These are phyloP conservation scores for Hylomyscus alleni DNA, from an alignment of 2,797 vertebrate genomes.

Conservation along the genomic window DNA sequence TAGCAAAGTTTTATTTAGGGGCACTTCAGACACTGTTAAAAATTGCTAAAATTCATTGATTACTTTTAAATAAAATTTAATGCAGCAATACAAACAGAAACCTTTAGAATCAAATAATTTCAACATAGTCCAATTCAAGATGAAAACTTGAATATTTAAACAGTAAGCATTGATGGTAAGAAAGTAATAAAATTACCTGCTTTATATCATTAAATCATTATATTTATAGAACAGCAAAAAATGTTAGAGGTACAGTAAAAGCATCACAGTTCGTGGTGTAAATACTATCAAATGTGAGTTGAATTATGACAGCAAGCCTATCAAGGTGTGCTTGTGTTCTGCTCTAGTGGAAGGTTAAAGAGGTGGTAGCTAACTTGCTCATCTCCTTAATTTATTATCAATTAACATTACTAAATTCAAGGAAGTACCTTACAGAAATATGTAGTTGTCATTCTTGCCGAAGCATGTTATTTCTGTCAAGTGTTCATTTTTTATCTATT, in stretches of 20 bases:
- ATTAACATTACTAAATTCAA: neutral
- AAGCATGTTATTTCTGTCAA: neutral
- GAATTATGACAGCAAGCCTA: neutral
- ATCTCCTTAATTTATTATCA: neutral
- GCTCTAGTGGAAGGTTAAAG: neutral
- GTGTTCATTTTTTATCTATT: neutral
- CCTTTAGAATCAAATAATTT: neutral
- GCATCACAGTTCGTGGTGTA: neutral
- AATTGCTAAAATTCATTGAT: neutral
- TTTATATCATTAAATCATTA: neutral
- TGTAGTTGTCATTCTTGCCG: neutral
- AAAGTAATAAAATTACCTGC: neutral
- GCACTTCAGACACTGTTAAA: neutral
- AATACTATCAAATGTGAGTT: neutral
- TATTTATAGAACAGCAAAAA: neutral
- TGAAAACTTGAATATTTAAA: neutral
- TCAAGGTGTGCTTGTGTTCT: neutral
- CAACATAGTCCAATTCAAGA: neutral
- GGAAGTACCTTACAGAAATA: neutral
- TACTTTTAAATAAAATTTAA: neutral
- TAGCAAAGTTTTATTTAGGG: neutral
- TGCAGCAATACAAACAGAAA: neutral
- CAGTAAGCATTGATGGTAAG: neutral
- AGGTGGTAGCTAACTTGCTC: neutral
- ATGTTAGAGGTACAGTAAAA: neutral